A percentile compares a stretch with the other conserved stretches of the same genome.
phyloP scores from a whole-genome alignment of 2,113 vertebrate species.

The Sturnira hondurensis region DNA sequence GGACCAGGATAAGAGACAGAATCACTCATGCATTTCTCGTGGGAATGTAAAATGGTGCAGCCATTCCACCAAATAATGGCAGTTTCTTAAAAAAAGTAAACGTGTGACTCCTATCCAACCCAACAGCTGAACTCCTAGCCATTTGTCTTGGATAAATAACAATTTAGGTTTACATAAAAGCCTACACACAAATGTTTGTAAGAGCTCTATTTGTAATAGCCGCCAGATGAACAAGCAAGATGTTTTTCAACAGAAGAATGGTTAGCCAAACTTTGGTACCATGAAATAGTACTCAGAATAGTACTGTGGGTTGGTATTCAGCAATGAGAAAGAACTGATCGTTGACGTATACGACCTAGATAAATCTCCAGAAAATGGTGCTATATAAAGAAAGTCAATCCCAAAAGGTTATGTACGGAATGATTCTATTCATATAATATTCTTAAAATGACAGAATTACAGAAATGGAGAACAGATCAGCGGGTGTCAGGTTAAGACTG shows the following conservation, averaged over 20 bases:
- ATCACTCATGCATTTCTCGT: not conserved
- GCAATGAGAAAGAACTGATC: not conserved
- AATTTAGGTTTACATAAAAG: not conserved
- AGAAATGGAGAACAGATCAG: not conserved
- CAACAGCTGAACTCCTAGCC: not conserved
- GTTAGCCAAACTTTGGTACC: not conserved
- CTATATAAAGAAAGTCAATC: not conserved
- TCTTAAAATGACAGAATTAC: slow-evolving; percentile 1
- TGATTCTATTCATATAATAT: not conserved
- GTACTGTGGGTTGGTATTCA: not conserved
- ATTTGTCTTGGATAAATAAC: not conserved
- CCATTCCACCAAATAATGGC: not conserved
- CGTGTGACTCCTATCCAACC: not conserved
- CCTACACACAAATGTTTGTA: not conserved
- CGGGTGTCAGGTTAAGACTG: not conserved
- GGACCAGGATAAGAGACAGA: not conserved
- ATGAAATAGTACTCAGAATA: not conserved
- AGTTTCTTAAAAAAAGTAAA: not conserved
- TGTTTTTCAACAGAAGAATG: not conserved
- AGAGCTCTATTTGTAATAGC: not conserved
- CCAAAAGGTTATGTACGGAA: not conserved
- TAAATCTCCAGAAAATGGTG: not conserved
- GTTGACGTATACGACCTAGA: not conserved
- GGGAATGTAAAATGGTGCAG: not conserved
- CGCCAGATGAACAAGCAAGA: not conserved